phyloP scores from a whole-genome alignment of 2,113 vertebrate genomes.

The Boulengeromyrus knoepffleri region DNA sequence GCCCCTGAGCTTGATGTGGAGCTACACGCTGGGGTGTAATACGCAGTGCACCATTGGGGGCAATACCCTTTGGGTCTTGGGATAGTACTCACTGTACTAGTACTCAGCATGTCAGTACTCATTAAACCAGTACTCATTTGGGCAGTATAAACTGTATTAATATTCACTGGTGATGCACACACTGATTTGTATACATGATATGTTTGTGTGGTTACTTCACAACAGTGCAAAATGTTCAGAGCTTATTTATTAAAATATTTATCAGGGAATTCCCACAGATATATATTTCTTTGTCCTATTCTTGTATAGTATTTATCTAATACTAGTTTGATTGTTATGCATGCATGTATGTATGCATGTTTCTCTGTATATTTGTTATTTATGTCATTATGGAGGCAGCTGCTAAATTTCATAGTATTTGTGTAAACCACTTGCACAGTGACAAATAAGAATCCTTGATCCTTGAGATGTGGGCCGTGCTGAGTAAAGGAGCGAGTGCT shows the following conservation, averaged over 20 bases:
- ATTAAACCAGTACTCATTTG: background rate
- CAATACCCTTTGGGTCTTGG: background rate
- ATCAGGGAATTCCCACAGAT: background rate
- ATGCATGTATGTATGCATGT: background rate
- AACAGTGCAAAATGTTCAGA: background rate
- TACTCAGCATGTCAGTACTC: background rate
- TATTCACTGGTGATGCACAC: background rate
- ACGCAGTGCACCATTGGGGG: background rate
- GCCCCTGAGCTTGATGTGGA: background rate
- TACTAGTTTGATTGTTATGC: background rate
- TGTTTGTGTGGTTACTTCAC: background rate
- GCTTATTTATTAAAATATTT: background rate
- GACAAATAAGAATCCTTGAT: background rate
- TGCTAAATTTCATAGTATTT: background rate
- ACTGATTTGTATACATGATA: background rate
- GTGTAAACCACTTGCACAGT: background rate
- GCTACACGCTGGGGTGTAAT: background rate
- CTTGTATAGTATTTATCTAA: background rate
- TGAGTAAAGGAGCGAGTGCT: background rate
- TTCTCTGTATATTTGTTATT: background rate
- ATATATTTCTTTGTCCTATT: background rate
- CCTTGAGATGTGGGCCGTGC: background rate
- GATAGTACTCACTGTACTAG: background rate
- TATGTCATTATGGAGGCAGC: background rate
- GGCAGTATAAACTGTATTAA: background rate